Percentiles rank a stretch among this genome's conserved stretches.
Evolutionary conservation across 2,797 vertebrate species (phyloP).

Genomic region (Craterocephalus amniculus): DNA sequence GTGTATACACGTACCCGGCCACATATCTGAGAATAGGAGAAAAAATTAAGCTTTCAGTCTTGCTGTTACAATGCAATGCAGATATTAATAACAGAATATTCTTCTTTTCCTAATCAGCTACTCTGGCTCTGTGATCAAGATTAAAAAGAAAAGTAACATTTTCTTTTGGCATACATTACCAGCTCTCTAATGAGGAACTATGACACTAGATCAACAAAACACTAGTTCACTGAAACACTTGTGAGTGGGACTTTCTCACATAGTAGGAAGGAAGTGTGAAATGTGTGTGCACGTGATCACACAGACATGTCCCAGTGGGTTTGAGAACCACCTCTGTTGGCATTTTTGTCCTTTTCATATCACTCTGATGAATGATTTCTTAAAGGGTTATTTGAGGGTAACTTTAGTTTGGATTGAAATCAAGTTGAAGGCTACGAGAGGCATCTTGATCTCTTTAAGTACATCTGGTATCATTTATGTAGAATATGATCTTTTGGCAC

Average conservation of each 20-base stretch:
- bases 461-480: not conserved
- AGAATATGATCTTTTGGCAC: conserved; percentile 1
- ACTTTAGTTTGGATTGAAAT: not conserved
- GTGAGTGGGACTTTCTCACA: conserved; percentile 9
- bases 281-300: not conserved
- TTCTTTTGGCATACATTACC: not conserved
- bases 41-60: conserved; percentile 8
- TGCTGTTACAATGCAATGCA: not conserved
- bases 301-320: not conserved
- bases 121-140: not conserved
- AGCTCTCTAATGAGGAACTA: conserved; percentile 26
- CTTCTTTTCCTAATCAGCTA: not conserved
- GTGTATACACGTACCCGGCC: not conserved
- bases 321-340: conserved; percentile 6
- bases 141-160: not conserved
- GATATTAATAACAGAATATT: not conserved
- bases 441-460: not conserved
- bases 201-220: not conserved
- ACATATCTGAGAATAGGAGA: not conserved
- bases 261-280: conserved; percentile 54
- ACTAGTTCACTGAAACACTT: conserved; percentile 5
- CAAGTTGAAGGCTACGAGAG: not conserved
- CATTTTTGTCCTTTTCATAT: conserved; percentile 9
- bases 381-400: conserved; percentile 1
- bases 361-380: not conserved